phyloP scores from a whole-genome alignment of 2,888 invertebrate genomes.

The Pogonocherus hispidulus region DNA sequence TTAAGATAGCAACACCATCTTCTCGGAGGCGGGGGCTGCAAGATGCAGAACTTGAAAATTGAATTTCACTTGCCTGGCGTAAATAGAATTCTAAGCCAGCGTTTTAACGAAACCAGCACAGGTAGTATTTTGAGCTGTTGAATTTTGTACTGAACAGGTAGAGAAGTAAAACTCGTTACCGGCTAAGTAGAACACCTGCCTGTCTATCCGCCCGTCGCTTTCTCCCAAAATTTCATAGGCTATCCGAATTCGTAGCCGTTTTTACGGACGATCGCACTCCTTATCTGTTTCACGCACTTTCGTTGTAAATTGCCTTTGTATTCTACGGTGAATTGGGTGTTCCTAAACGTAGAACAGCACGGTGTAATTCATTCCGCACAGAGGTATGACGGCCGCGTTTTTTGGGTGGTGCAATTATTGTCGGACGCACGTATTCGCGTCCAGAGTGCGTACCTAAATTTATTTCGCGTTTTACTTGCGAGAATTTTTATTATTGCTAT shows the following conservation, averaged over 20 bases:
- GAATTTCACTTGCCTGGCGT: not conserved
- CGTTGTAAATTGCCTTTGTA: slow-evolving; percentile 7
- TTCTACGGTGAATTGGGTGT: slow-evolving; percentile 7
- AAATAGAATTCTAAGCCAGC: not conserved
- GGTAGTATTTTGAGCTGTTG: not conserved
- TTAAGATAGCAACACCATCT: too few species aligned
- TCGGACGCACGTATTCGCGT: too few species aligned
- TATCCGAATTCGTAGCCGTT: slow-evolving; percentile 31
- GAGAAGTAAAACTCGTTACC: slow-evolving; percentile 6
- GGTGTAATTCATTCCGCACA: slow-evolving; percentile 7
- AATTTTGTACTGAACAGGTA: not conserved
- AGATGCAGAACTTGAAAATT: not conserved
- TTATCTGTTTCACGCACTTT: slow-evolving; percentile 21
- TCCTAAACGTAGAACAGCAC: slow-evolving; percentile 7
- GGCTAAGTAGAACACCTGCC: slow-evolving; percentile 51
- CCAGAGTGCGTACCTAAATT: too few species aligned
- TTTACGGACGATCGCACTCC: slow-evolving; percentile 1
- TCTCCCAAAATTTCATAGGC: slow-evolving; percentile 39
- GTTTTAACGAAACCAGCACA: not conserved
- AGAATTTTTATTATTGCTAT: too few species aligned
- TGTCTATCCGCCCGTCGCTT: slow-evolving; percentile 51
- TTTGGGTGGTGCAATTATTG: not conserved
- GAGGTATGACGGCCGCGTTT: not conserved
- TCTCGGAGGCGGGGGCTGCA: too few species aligned
- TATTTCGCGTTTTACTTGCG: too few species aligned